Percentiles rank a stretch among this genome's conserved stretches.
Conservation (phyloP, 2,113 vertebrate genomes). For the Apodemus speciosus region DNA sequence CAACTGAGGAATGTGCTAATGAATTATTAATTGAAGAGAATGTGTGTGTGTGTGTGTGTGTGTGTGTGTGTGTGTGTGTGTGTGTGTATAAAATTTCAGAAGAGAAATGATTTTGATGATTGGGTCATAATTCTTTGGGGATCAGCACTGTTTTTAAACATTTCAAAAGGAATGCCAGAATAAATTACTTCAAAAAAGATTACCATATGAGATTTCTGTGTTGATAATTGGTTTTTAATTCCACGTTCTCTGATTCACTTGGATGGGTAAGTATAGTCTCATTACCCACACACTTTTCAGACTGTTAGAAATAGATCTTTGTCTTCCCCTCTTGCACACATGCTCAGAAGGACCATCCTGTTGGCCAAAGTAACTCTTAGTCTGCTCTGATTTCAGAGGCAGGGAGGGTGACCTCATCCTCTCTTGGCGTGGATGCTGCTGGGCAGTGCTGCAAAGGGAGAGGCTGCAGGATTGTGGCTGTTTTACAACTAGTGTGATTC, state of each 20-base stretch:
- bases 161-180: background rate
- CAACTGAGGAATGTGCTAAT: slow-evolving; percentile 39
- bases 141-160: slow-evolving; percentile 2
- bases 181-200: slow-evolving; percentile 21
- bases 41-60: background rate
- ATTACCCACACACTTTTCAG: background rate
- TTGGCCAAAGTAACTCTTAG: background rate
- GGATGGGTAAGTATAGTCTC: background rate
- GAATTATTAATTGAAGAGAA: slow-evolving; percentile 28
- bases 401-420: background rate
- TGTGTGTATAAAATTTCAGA: background rate
- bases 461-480: background rate
- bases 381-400: background rate
- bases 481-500: background rate
- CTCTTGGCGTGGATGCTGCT: background rate
- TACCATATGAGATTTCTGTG: slow-evolving; percentile 4
- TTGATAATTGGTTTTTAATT: slow-evolving; percentile 42
- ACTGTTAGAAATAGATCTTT: background rate
- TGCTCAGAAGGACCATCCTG: background rate
- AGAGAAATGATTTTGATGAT: slow-evolving; percentile 32
- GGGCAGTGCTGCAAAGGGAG: background rate
- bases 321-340: background rate
- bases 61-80: too few species aligned
- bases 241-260: background rate
- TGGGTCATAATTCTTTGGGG: background rate